Conservation (phyloP, 2,113 vertebrate genomes). For the Actinemys pallida region DNA sequence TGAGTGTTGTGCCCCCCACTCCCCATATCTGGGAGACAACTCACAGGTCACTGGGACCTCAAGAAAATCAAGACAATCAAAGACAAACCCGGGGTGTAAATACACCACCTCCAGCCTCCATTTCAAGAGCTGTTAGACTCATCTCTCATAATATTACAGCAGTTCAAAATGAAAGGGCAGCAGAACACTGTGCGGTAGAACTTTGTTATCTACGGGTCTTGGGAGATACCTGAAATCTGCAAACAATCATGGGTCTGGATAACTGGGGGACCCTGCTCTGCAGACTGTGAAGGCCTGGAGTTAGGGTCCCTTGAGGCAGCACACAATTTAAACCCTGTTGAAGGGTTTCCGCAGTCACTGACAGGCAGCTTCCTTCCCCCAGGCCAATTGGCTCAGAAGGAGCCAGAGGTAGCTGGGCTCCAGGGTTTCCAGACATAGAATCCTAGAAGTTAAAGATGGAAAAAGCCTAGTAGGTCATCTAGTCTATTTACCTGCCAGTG, state of each 20-base stretch:
- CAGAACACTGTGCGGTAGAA: slow-evolving; percentile 40
- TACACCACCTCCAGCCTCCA: background rate
- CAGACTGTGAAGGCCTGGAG: slow-evolving; percentile 39
- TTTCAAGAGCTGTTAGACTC: slow-evolving; percentile 2
- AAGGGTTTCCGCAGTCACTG: background rate
- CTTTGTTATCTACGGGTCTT: slow-evolving; percentile 8
- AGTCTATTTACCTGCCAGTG: slow-evolving; percentile 43
- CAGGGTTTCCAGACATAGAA: slow-evolving; percentile 42
- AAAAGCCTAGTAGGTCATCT: slow-evolving; percentile 53
- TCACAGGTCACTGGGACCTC: background rate
- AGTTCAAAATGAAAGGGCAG: slow-evolving; percentile 46
- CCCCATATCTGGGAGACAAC: too few relatives aligned
- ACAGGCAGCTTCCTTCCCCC: slow-evolving; percentile 52
- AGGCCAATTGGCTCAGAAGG: slow-evolving; percentile 50
- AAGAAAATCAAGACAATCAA: background rate
- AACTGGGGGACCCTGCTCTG: slow-evolving; percentile 45
- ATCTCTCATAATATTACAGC: background rate
- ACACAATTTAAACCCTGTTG: slow-evolving; percentile 63
- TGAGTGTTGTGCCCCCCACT: background rate
- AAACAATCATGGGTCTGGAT: slow-evolving; percentile 22
- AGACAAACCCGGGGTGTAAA: background rate
- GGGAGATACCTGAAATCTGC: slow-evolving; percentile 46
- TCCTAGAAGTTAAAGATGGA: background rate
- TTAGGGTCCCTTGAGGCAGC: slow-evolving; percentile 51
- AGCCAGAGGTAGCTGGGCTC: slow-evolving; percentile 30